Conservation (phyloP, 2,113 vertebrate genomes). For the Apistogramma diplotaenia region DNA sequence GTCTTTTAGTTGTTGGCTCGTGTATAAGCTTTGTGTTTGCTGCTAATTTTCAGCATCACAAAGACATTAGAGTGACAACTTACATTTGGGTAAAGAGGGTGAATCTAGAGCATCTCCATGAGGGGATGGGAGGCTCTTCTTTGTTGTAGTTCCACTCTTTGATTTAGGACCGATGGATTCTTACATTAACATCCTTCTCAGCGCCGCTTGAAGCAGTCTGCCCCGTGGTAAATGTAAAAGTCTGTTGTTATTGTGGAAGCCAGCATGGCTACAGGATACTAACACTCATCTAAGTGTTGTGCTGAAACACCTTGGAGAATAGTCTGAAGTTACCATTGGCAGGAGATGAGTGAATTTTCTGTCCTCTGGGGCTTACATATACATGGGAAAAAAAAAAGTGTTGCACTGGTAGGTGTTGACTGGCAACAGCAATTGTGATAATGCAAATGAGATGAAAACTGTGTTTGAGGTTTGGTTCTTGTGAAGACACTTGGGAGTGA, state of each 20-base stretch:
- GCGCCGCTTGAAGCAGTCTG: conserved; percentile 24
- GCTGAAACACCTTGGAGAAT: conserved; percentile 45
- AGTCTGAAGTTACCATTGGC: conserved; percentile 45
- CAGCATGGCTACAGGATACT: conserved; percentile 38
- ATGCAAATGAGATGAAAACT: conserved; percentile 58
- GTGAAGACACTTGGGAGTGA: conserved; percentile 37
- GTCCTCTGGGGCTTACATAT: conserved; percentile 33
- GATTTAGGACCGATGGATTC: conserved; percentile 14
- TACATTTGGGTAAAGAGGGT: not conserved
- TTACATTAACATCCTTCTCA: conserved; percentile 3
- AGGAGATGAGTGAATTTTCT: conserved; percentile 36
- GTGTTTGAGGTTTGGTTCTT: conserved; percentile 48
- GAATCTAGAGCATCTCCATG: conserved; percentile 37
- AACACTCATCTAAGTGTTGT: conserved; percentile 41
- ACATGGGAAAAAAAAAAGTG: conserved; percentile 27
- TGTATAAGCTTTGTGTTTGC: not conserved
- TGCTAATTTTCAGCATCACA: not conserved
- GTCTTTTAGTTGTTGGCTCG: not conserved
- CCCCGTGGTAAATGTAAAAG: conserved; percentile 42
- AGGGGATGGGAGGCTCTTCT: conserved; percentile 16
- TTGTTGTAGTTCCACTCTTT: conserved; percentile 21
- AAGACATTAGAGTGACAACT: not conserved
- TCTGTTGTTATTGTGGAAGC: conserved; percentile 44
- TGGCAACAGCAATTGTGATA: conserved; percentile 40
- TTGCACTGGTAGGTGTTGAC: conserved; percentile 41